phyloP scores from a whole-genome alignment of 2,888 invertebrate genomes.

The Zeuzera pyrina region DNA sequence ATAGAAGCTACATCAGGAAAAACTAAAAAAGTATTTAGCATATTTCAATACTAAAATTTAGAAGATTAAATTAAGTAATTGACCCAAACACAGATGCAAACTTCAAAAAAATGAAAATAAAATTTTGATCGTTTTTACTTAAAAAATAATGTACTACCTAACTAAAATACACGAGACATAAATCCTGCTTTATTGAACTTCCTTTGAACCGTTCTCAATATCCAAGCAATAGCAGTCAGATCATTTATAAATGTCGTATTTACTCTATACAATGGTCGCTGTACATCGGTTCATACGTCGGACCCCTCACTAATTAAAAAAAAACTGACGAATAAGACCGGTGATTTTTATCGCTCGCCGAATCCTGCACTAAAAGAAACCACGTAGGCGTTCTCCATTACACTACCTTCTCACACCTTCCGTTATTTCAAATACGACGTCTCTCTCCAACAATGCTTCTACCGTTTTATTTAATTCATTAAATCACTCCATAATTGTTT shows the following conservation, averaged over 20 bases:
- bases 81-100: no score
- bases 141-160: no score
- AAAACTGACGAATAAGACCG: constrained; percentile 69
- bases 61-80: no score
- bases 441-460: constrained; percentile 34
- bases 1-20: no score
- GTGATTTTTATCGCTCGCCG: constrained; percentile 70
- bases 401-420: constrained; percentile 42
- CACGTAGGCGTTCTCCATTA: constrained; percentile 57
- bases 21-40: no score
- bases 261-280: constrained; percentile 58
- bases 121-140: no score
- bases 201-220: constrained; percentile 48
- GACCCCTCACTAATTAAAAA: constrained; percentile 70
- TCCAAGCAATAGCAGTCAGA: constrained; percentile 35
- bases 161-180: no score
- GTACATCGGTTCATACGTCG: constrained; percentile 60
- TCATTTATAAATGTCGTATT: constrained; percentile 61
- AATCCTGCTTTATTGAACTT: no score
- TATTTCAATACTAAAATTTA: no score
- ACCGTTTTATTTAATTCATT: constrained; percentile 53
- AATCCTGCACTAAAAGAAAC: constrained; percentile 61
- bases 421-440: constrained; percentile 20
- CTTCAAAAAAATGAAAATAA: no score
- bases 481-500: constrained; percentile 62